Base-by-base conservation (phyloP, 1,140 invertebrate species). In the Adelges cooleyi region DNA sequence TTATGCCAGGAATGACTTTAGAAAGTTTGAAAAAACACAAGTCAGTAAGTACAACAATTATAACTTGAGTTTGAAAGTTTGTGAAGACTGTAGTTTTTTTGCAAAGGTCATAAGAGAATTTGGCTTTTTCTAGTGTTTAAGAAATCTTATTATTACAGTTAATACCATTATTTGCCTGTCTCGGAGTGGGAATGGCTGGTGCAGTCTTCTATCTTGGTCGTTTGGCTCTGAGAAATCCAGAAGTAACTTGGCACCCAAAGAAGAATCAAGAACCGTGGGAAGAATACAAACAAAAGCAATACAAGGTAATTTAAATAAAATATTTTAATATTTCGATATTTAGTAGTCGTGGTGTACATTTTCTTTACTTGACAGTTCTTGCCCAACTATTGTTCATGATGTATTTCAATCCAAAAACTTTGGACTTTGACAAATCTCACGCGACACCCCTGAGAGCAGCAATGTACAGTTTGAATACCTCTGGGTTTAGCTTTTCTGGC, bases 201-300 rank as follows among this genome's bases (percentile, higher is more conserved):
- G 81, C 87, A 1, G 66, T 75, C 0, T 66, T 69, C 8, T 92
- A 91, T 71, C 75, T 81, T 0, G 25, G 79, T 1, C 80, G 89
- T 51, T 75, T 90, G 36, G 89, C 88, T n/a, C 69, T 77, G 0
- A 79, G 78, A 53, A 87, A 81, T 71, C 89, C 90, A 40, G 89
- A 92, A 72, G 89, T 92, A 13, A 77, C 84, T 50, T 92, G 88
- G 88, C 80, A 80, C 68, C 80, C 79, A 46, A 81, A 78, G 48
- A 74, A 71, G 20, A 89, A 89, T 71, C 81, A 83, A 3, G 86
- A 89, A 71, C 88, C 90, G 5, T 89, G 86, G 84, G 77, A 92
- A 69, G 81, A 84, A 66, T 92, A 87, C 73, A 77, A 79, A 52
- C 75, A 82, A 54, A 91, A 89, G 72, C 84, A 87, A 70, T 90